Evolutionary conservation across 2,113 vertebrate genomes (phyloP), one percentile per base, ranked within the genome.

Genomic region (Mungos mungo): DNA sequence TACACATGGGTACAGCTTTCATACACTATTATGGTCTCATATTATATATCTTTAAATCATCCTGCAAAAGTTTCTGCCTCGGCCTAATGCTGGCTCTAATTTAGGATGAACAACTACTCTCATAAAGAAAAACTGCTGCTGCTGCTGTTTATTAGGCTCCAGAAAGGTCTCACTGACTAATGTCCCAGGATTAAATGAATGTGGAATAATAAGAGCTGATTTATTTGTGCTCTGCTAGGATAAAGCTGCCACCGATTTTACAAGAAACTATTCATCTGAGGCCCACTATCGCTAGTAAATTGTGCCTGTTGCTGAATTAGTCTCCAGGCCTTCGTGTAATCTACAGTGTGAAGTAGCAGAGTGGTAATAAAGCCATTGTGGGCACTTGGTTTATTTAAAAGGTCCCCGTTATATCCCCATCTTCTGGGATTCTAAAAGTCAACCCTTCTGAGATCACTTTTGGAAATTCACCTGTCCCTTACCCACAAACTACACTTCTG

Each of bases 201-300:
- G 98, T 99, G 98, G 98, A 99, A 99, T 99, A 99, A 99, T 99
- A 99, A 99, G 98, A 98, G 83, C 98, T 99, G 99, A 99, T 99
- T 99, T 99, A 99, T 99, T 98, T 98, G 98, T 98, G 98, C 98
- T 98, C 98, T 97, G 98, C 98, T 98, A 98, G 98, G 98, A 99
- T 99, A 99, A 99, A 99, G 98, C 99, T 99, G 99, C 98, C 98
- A 99, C 98, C 98, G 99, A 98, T 99, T 99, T 99, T 99, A 99
- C 98, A 99, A 99, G 98, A 99, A 99, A 99, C 99, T 98, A 99
- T 99, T 99, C 98, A 99, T 99, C 99, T 99, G 98, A 99, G 98
- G 98, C 98, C 97, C 98, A 98, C 98, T 98, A 98, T 90, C 98
- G 98, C 98, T 98, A 98, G 98, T 98, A 99, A 99, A 99, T 99